Evolutionary conservation across 1,140 invertebrate genomes (phyloP), one percentile per base, ranked within the genome.

Genomic region (Trialeurodes vaporariorum): DNA sequence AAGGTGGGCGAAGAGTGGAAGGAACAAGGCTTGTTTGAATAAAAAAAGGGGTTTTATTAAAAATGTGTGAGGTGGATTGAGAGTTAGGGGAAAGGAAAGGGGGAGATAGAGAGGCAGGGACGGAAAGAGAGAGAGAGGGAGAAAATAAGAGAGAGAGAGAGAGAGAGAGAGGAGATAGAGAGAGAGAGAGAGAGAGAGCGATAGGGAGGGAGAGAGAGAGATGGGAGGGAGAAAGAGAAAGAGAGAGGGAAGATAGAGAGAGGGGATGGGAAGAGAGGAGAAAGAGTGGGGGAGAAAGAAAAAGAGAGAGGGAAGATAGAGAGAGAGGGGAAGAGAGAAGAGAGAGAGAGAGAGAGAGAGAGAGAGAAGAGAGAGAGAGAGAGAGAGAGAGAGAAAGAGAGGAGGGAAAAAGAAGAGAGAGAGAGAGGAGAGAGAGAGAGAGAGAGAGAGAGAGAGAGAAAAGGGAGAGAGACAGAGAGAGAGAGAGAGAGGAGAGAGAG

Each of bases 31-130:
- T n/a, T n/a, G n/a, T n/a, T n/a, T n/a, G n/a, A n/a, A n/a, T n/a
- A n/a, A n/a, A n/a, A n/a, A n/a, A n/a, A n/a, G n/a, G n/a, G n/a
- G n/a, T n/a, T n/a, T n/a, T n/a, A 49, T 5, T 49, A 49, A 49
- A 49, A 61, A 24, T 9, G 67, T 65, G 64, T 24, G 58, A 65
- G 58, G 60, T 27, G 67, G 59, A 61, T 24, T 25, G 25, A 66
- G 67, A 27, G 64, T 24, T 11, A 61, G 62, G n/a, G 26, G 65
- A 59, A 66, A 40, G 59, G 58, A 2, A 34, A 60, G 64, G 23
- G 63, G 59, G 62, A 64, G 63, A 66, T 65, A 67, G 26, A 66
- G 63, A 61, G 25, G 60, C 26, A 61, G 62, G 67, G 67, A 59
- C 24, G 23, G 67, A 66, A 25, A 66, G 67, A 63, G 67, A 62